These are phyloP conservation scores for Ancistrus triradiatus DNA, from an alignment of 2,113 vertebrate species.

Conservation along the genomic window DNA sequence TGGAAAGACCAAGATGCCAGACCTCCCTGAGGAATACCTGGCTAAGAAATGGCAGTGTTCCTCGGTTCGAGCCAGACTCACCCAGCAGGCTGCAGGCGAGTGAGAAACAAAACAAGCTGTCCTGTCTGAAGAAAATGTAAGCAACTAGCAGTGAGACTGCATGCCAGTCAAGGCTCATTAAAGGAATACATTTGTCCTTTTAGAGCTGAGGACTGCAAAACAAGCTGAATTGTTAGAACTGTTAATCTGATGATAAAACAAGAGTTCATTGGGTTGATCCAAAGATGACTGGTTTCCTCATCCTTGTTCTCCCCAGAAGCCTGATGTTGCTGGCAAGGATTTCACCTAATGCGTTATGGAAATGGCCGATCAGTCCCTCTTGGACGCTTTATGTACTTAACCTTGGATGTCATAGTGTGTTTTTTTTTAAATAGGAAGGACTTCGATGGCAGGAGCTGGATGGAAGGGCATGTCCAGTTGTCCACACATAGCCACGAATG, in stretches of 20 bases:
- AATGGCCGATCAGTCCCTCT: neutral
- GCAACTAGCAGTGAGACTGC: constrained; percentile 19
- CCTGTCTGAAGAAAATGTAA: constrained; percentile 34
- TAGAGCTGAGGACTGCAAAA: constrained; percentile 11
- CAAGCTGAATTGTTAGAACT: constrained; percentile 31
- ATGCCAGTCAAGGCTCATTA: constrained; percentile 45
- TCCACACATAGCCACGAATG: constrained; percentile 8
- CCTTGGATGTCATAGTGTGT: constrained; percentile 23
- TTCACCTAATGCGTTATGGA: constrained; percentile 16
- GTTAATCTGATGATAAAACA: constrained; percentile 37
- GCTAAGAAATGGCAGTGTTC: constrained; percentile 27
- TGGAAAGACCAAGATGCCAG: too few species aligned
- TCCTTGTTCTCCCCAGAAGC: neutral
- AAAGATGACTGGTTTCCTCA: neutral
- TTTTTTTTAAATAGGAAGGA: constrained; percentile 15
- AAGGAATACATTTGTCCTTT: constrained; percentile 41
- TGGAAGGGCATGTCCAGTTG: constrained; percentile 24
- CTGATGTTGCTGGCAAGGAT: constrained; percentile 12
- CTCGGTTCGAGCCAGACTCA: constrained; percentile 11
- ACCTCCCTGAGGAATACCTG: constrained; percentile 29
- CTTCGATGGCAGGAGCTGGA: constrained; percentile 22
- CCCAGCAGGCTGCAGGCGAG: constrained; percentile 5
- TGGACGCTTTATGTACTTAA: constrained; percentile 25
- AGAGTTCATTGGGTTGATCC: constrained; percentile 19
- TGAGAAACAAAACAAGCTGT: constrained; percentile 23